Percentiles rank a stretch among this genome's conserved stretches.
Evolutionary conservation across 2,113 vertebrate genomes (phyloP).

Genomic region (Melanostigma gelatinosum): DNA sequence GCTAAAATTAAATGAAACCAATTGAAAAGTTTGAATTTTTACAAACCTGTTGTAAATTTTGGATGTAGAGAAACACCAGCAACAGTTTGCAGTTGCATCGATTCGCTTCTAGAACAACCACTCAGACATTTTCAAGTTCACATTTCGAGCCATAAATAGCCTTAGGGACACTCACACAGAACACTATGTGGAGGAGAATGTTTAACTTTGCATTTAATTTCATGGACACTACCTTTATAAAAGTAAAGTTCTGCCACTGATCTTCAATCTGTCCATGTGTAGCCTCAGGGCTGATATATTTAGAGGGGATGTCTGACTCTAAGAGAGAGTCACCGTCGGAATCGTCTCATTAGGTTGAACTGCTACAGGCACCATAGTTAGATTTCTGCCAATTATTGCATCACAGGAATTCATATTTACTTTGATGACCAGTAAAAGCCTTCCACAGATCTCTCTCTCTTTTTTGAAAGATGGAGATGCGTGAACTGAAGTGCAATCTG

Average conservation of each 20-base stretch:
- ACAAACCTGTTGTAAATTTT: too few species aligned
- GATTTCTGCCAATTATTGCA: conserved; percentile 5
- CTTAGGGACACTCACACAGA: background rate
- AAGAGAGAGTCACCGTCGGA: background rate
- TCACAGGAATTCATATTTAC: conserved; percentile 7
- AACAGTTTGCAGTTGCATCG: background rate
- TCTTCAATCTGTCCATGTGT: background rate
- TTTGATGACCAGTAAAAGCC: background rate
- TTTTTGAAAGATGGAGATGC: background rate
- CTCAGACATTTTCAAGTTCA: background rate
- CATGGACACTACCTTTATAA: background rate
- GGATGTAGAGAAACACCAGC: background rate
- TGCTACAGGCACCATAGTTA: background rate
- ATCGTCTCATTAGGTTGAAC: background rate
- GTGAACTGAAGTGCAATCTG: background rate
- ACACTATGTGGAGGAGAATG: background rate
- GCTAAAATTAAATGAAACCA: too few species aligned
- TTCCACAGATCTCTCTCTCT: background rate
- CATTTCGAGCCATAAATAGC: background rate
- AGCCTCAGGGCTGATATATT: conserved; percentile 4
- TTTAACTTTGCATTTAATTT: background rate
- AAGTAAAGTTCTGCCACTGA: background rate
- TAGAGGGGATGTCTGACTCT: background rate
- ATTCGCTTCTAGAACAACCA: background rate
- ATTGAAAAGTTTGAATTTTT: too few species aligned